These are phyloP conservation scores for Parapsyche elsis DNA, from an alignment of 1,140 invertebrate species.

Conservation along the genomic window DNA sequence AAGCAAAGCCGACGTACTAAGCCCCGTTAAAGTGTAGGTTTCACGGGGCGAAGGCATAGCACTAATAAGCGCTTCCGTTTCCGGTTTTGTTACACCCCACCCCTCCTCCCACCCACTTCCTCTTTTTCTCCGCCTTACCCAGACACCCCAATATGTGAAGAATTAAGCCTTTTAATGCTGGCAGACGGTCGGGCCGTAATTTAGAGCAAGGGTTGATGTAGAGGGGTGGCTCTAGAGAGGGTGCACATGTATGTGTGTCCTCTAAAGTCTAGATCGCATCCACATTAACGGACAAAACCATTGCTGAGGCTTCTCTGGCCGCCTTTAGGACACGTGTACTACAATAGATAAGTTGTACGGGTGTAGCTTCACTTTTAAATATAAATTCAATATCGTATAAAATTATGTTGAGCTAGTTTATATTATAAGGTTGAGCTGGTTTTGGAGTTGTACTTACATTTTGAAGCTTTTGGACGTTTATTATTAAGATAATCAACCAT, in stretches of 20 bases:
- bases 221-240: neutral
- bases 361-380: neutral
- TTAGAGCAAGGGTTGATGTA: neutral
- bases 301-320: slow-evolving; percentile 48
- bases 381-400: neutral
- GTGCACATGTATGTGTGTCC: neutral
- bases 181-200: neutral
- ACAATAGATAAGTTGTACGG: slow-evolving; percentile 8
- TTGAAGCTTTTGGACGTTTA: too few species aligned
- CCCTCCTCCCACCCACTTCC: too few species aligned
- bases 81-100: neutral
- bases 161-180: slow-evolving; percentile 27
- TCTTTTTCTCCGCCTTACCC: neutral
- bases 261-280: neutral
- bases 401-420: too few species aligned
- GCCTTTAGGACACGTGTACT: slow-evolving; percentile 42
- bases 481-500: too few species aligned
- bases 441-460: too few species aligned
- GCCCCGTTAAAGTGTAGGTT: too few species aligned
- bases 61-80: slow-evolving; percentile 24
- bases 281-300: slow-evolving; percentile 23
- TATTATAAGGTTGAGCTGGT: too few species aligned
- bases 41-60: too few species aligned
- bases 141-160: slow-evolving; percentile 16
- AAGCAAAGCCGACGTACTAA: too few species aligned